These are phyloP conservation scores for Cyrtonyx montezumae DNA, from an alignment of 2,113 vertebrate species.

Conservation along the genomic window DNA sequence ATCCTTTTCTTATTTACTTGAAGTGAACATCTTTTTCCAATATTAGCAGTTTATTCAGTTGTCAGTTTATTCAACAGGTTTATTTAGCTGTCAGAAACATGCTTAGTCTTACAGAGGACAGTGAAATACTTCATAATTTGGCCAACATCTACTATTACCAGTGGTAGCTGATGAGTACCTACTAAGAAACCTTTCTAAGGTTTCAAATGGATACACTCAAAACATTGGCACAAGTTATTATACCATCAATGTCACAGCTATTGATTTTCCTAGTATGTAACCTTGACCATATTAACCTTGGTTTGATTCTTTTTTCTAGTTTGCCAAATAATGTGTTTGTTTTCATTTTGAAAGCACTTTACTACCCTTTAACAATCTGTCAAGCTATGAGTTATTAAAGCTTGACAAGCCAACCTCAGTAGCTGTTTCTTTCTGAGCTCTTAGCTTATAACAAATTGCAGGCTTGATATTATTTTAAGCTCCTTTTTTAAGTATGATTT, in stretches of 20 bases:
- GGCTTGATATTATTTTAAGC: background rate
- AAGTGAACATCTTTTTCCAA: background rate
- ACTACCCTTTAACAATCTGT: background rate
- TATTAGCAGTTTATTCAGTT: background rate
- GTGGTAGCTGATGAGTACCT: background rate
- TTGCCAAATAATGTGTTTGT: background rate
- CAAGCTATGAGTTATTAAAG: background rate
- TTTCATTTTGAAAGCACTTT: background rate
- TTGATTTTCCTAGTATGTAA: background rate
- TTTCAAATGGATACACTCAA: background rate
- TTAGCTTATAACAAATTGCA: background rate
- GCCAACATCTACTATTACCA: background rate
- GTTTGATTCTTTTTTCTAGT: background rate
- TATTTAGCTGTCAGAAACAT: background rate
- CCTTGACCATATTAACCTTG: background rate
- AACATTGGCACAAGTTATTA: background rate
- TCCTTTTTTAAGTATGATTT: background rate
- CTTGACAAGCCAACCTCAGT: background rate
- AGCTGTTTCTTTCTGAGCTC: background rate
- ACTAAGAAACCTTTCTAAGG: background rate
- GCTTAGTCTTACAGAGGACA: background rate
- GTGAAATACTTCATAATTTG: background rate
- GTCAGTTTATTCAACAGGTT: background rate
- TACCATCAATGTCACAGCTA: background rate
- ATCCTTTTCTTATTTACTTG: background rate